A percentile compares a stretch with the other conserved stretches of the same genome.
These are phyloP conservation scores for Orussus abietinus DNA, from an alignment of 1,140 invertebrate genomes.

Conservation along the genomic window DNA sequence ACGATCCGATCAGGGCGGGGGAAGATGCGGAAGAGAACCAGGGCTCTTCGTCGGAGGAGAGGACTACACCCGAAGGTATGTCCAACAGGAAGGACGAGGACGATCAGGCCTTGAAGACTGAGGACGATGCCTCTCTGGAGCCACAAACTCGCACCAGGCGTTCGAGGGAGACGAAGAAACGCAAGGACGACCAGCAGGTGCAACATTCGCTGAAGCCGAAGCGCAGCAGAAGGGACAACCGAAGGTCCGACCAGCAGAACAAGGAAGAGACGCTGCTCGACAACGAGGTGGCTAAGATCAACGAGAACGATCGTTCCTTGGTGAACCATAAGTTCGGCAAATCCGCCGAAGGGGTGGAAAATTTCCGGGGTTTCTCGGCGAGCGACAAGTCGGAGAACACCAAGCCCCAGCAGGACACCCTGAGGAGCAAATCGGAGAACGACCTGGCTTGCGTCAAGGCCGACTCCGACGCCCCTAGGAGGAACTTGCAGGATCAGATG, in stretches of 20 bases:
- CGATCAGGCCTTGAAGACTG: constrained; percentile 13
- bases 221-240: constrained; percentile 35
- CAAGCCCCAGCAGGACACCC: constrained; percentile 15
- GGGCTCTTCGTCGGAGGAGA: not conserved
- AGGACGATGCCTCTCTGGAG: constrained; percentile 19
- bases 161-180: constrained; percentile 38
- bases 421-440: constrained; percentile 46
- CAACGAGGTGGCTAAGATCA: constrained; percentile 48
- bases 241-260: constrained; percentile 42
- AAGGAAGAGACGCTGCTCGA: constrained; percentile 50
- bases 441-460: constrained; percentile 26
- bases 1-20: constrained; percentile 9
- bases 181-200: constrained; percentile 25
- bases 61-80: not conserved
- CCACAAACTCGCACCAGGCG: constrained; percentile 33
- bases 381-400: constrained; percentile 9
- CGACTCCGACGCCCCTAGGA: not conserved
- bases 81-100: constrained; percentile 1
- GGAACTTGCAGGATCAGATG: no score
- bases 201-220: constrained; percentile 29
- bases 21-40: constrained; percentile 5
- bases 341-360: constrained; percentile 16
- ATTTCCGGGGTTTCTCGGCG: constrained; percentile 33
- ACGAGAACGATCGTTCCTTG: constrained; percentile 39
- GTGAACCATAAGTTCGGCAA: constrained; percentile 21